These are phyloP conservation scores for Ischnura elegans DNA, from an alignment of 2,888 invertebrate genomes.

Conservation along the genomic window DNA sequence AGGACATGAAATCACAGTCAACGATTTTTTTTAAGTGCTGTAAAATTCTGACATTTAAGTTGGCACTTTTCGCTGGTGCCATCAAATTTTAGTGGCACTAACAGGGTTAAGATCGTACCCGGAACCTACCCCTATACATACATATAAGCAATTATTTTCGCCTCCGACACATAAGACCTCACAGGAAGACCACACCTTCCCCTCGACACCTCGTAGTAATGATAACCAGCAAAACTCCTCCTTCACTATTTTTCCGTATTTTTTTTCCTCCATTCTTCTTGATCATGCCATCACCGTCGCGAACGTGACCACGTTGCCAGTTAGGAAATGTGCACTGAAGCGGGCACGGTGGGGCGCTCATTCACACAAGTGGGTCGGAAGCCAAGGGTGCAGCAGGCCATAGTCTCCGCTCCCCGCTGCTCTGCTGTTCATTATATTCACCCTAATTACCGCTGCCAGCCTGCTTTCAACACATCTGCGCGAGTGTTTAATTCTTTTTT, in stretches of 20 bases:
- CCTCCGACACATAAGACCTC: no score
- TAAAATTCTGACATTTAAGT: no score
- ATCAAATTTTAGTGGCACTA: no score
- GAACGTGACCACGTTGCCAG: not conserved
- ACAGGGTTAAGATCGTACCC: no score
- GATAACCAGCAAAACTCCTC: not conserved
- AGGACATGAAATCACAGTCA: no score
- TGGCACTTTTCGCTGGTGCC: no score
- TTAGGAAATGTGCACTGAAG: not conserved
- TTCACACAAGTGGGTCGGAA: constrained; percentile 23
- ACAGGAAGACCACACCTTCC: no score
- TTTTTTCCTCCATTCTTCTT: not conserved
- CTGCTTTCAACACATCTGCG: constrained; percentile 39
- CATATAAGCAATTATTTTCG: no score
- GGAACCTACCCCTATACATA: no score
- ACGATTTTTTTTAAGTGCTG: no score
- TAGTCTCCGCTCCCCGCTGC: not conserved
- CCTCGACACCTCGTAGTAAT: not conserved
- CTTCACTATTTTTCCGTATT: not conserved
- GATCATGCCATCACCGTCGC: not conserved
- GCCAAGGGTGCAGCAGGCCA: no score
- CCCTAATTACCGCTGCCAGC: constrained; percentile 34
- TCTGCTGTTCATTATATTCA: constrained; percentile 36
- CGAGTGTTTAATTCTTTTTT: not conserved
- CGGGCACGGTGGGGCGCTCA: not conserved